Evolutionary conservation across 2,797 vertebrate genomes (phyloP).

Genomic region (Platalea minor): DNA sequence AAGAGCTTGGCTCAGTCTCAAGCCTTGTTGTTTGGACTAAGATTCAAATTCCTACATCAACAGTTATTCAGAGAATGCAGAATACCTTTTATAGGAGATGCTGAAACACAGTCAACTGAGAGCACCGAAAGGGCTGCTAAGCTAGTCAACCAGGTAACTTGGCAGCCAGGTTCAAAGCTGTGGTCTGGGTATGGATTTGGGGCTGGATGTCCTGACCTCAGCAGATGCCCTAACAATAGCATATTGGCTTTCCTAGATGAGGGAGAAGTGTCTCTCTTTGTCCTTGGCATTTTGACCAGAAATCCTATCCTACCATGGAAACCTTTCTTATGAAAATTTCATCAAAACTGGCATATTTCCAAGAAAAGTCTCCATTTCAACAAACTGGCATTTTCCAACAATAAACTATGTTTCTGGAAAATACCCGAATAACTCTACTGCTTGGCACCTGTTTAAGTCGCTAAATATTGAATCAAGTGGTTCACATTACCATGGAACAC

Average conservation of each 20-base stretch:
- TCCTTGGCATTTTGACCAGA: not conserved
- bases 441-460: constrained; percentile 25
- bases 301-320: constrained; percentile 24
- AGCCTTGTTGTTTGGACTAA: not conserved
- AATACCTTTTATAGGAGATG: not conserved
- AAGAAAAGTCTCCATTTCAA: constrained; percentile 20
- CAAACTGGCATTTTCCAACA: constrained; percentile 1
- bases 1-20: constrained; percentile 11
- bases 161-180: not conserved
- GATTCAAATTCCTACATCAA: constrained; percentile 1
- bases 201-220: not conserved
- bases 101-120: not conserved
- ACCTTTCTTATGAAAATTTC: constrained; percentile 23
- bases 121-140: not conserved
- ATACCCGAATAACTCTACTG: not conserved
- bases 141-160: not conserved
- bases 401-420: constrained; percentile 36
- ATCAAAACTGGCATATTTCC: constrained; percentile 9
- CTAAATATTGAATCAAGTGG: constrained; percentile 39
- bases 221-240: not conserved
- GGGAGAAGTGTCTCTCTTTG: not conserved
- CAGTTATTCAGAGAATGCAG: not conserved
- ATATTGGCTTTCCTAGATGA: not conserved
- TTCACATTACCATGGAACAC: not conserved
- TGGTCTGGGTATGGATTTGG: not conserved